Conservation (phyloP, 2,113 vertebrate species). For the Pavo muticus region DNA sequence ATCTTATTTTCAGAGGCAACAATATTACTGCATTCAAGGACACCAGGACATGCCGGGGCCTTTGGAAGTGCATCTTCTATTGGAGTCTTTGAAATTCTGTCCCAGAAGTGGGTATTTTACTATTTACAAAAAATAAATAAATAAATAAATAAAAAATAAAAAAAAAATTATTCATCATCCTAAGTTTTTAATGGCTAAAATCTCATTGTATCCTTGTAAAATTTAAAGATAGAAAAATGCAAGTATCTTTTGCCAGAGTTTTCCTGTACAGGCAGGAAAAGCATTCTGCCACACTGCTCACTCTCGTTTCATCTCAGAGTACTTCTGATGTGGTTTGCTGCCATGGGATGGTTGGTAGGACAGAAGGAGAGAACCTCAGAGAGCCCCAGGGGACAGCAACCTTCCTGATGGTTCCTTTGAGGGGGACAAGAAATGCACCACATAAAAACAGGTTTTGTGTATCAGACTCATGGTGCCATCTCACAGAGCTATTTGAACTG, state of each 20-base stretch:
- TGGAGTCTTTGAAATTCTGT: not conserved
- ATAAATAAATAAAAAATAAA: not conserved
- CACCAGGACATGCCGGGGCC: not conserved
- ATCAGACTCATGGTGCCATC: not conserved
- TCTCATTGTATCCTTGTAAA: not conserved
- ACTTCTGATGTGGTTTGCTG: not conserved
- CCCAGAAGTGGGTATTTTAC: not conserved
- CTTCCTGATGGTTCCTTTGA: not conserved
- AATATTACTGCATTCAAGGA: not conserved
- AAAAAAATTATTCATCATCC: not conserved
- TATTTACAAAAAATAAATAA: not conserved
- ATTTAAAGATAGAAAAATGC: not conserved
- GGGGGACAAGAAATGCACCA: not conserved
- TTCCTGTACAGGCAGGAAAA: not conserved
- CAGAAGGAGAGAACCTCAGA: not conserved
- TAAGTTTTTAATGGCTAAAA: not conserved
- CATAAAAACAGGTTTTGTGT: accelerated
- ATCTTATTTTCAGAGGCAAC: not conserved
- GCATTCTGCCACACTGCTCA: not conserved
- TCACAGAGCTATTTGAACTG: not conserved
- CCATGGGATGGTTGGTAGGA: not conserved
- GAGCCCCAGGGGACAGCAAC: not conserved
- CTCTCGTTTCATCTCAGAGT: not conserved
- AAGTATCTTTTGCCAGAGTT: not conserved
- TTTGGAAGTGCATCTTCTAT: not conserved